Evolutionary conservation across 2,888 invertebrate species (phyloP).

Genomic region (Epicampocera succincta): DNA sequence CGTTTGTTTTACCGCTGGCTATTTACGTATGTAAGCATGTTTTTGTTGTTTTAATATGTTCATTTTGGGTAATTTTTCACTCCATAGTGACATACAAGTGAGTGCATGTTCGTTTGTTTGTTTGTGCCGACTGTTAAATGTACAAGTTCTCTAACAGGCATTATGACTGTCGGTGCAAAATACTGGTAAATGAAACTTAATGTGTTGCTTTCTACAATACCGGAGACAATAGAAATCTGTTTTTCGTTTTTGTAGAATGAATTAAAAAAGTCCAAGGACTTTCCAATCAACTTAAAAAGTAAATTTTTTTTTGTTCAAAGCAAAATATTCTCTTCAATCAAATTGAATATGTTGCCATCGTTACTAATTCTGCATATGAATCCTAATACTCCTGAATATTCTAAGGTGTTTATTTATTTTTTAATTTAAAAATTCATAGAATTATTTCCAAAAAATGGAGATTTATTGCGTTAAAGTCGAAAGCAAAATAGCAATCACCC

Average conservation of each 20-base stretch:
- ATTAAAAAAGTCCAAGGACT: neutral
- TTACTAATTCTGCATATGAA: neutral
- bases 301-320: too few species aligned
- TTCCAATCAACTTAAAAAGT: neutral
- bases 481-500: slow-evolving; percentile 33
- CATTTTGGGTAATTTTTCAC: slow-evolving; percentile 72
- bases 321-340: neutral
- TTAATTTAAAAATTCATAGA: too few species aligned
- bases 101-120: slow-evolving; percentile 1
- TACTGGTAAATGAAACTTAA: neutral
- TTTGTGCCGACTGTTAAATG: slow-evolving; percentile 7
- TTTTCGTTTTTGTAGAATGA: neutral
- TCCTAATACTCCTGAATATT: neutral
- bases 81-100: slow-evolving; percentile 67
- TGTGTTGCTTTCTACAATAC: neutral
- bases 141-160: neutral
- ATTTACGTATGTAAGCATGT: neutral
- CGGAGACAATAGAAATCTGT: neutral
- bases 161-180: neutral
- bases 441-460: slow-evolving; percentile 36
- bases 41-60: slow-evolving; percentile 61
- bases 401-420: slow-evolving; percentile 11
- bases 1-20: too few species aligned
- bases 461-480: slow-evolving; percentile 51
- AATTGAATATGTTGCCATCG: slow-evolving; percentile 11